These are phyloP conservation scores for Perdita meconis DNA, from an alignment of 2,888 invertebrate species.

Conservation along the genomic window DNA sequence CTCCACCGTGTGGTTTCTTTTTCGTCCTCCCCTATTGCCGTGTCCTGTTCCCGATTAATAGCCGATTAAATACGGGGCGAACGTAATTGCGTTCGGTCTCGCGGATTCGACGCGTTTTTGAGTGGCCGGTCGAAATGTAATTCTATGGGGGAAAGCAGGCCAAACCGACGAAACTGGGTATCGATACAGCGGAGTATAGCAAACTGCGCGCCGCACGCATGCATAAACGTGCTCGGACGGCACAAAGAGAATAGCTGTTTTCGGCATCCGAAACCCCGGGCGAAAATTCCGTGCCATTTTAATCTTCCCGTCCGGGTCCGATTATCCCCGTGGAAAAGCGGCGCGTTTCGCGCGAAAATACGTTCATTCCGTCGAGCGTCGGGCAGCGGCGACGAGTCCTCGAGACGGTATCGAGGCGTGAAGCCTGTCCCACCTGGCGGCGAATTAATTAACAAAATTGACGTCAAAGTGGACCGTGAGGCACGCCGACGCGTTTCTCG, in stretches of 20 bases:
- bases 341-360: too few species aligned
- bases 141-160: not conserved
- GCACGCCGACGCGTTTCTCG: conserved; percentile 45
- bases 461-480: conserved; percentile 52
- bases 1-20: too few species aligned
- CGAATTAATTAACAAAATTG: conserved; percentile 70
- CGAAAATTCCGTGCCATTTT: not conserved
- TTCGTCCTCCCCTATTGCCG: too few species aligned
- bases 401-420: conserved; percentile 4
- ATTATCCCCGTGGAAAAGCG: too few species aligned
- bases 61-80: too few species aligned
- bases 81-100: not conserved
- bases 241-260: not conserved
- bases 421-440: conserved; percentile 27
- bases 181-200: not conserved
- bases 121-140: not conserved
- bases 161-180: not conserved
- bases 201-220: not conserved
- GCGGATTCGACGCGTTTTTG: not conserved
- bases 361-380: not conserved
- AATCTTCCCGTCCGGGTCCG: too few species aligned
- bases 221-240: not conserved
- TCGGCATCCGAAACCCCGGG: too few species aligned
- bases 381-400: not conserved
- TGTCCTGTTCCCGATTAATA: too few species aligned